Evolutionary conservation across 2,113 vertebrate species (phyloP), one percentile per base, ranked within the genome.

Genomic region (Acinonyx jubatus): DNA sequence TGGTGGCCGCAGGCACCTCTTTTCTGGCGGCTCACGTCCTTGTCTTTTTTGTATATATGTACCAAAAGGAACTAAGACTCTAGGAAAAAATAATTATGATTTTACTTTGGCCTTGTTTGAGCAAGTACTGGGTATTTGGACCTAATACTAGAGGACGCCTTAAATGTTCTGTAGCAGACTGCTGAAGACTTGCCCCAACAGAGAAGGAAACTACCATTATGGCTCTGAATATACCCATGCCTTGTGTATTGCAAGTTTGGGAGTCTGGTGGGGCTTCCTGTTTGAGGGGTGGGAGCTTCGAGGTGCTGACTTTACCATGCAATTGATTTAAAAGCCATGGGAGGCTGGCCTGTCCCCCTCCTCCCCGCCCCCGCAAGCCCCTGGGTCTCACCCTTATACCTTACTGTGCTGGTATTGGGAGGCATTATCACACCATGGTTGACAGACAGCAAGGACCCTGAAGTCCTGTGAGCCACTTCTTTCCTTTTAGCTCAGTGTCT

Each of bases 71-170:
- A 81, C 25, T 36, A 88, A 87, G 23, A 41, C 79, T 31, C 21
- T 19, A 63, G n/a, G 55, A 36, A 88, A 55, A 82, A 45, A 74
- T 61, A 61, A 45, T 71, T 50, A 41, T 65, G 73, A 78, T 89
- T 85, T 89, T 94, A 19, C 50, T 96, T 78, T 85, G 84, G 69
- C 11, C 73, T 25, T 89, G 3, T 82, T 61, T 69, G 36, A 89
- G 29, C 57, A 86, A 71, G 96, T 94, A 27, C 7, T 89, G 73
- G 55, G n/a, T 93, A 33, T 94, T 57, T n/a, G 66, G 90, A 45
- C 78, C 15, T 66, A 88, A 4, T 55, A n/a, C 38, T 93, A 65
- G 80, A 80, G 33, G 94, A 73, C 29, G n/a, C 25, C n/a, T 86
- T 78, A 50, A 79, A 11, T 73, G 29, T 33, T 52, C 41, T 65